Evolutionary conservation across 2,888 invertebrate species (phyloP).

Genomic region (Pristionchus fissidentatus): DNA sequence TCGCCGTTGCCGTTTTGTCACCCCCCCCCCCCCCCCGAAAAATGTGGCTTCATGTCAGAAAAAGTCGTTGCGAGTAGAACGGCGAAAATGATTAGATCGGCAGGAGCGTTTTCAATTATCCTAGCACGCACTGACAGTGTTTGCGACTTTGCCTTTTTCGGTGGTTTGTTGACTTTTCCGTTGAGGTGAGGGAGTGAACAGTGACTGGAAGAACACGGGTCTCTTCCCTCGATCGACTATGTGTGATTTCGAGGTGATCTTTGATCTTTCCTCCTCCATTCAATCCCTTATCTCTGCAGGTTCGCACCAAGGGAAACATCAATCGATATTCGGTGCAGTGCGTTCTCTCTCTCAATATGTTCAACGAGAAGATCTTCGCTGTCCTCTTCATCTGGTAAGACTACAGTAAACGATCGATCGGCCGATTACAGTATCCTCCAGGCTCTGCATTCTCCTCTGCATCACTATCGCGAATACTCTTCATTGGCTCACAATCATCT

Average conservation of each 20-base stretch:
- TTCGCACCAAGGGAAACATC: constrained; percentile 55
- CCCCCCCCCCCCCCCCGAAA: no score
- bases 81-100: no score
- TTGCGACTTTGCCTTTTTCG: no score
- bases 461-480: constrained; percentile 34
- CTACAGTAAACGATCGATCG: not conserved
- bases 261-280: not conserved
- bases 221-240: constrained; percentile 63
- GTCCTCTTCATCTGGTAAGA: constrained; percentile 64
- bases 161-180: no score
- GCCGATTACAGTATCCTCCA: not conserved
- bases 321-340: constrained; percentile 43
- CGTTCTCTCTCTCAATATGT: constrained; percentile 72
- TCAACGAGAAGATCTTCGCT: constrained; percentile 72
- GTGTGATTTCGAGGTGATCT: constrained; percentile 58
- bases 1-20: no score
- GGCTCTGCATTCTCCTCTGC: constrained; percentile 26
- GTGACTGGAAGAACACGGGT: constrained; percentile 56
- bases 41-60: no score
- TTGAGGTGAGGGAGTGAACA: constrained; percentile 42
- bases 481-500: constrained; percentile 33
- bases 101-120: no score
- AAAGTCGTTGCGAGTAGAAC: no score
- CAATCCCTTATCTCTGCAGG: constrained; percentile 8
- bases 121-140: no score